These are phyloP conservation scores for Neolamprologus ventralis DNA, from an alignment of 2,113 vertebrate species.

Conservation along the genomic window DNA sequence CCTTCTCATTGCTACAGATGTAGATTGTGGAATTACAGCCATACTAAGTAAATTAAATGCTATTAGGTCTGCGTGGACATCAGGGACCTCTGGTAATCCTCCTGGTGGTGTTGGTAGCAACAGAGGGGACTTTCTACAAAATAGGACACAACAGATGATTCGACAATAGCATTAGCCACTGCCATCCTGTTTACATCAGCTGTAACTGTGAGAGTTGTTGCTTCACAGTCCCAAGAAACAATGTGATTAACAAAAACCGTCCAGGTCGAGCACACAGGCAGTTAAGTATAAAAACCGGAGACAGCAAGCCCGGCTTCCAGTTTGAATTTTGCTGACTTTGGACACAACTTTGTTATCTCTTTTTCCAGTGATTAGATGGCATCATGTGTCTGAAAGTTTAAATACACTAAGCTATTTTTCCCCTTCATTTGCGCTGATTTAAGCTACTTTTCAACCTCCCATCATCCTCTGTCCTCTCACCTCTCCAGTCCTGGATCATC, in stretches of 20 bases:
- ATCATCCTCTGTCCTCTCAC: not conserved
- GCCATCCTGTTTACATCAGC: not conserved
- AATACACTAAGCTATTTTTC: not conserved
- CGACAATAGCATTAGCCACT: constrained; percentile 32
- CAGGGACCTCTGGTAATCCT: constrained; percentile 44
- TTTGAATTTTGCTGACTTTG: not conserved
- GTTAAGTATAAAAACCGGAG: not conserved
- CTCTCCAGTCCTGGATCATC: not conserved
- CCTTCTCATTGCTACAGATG: constrained; percentile 46
- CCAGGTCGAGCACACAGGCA: not conserved
- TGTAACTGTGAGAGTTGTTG: not conserved
- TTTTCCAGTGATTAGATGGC: not conserved
- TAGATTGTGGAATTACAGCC: constrained; percentile 57
- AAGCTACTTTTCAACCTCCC: not conserved
- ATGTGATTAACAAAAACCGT: not conserved
- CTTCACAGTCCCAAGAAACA: not conserved
- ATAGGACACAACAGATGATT: constrained; percentile 57
- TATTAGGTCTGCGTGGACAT: constrained; percentile 47
- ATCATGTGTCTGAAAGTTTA: not conserved
- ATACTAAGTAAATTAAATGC: constrained; percentile 64
- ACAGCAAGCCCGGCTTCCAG: not conserved
- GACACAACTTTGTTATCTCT: not conserved
- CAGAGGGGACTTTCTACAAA: constrained; percentile 24
- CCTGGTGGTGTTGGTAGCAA: constrained; percentile 29
- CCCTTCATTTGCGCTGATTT: not conserved